phyloP scores from a whole-genome alignment of 1,140 invertebrate genomes.

The Euura lappo region DNA sequence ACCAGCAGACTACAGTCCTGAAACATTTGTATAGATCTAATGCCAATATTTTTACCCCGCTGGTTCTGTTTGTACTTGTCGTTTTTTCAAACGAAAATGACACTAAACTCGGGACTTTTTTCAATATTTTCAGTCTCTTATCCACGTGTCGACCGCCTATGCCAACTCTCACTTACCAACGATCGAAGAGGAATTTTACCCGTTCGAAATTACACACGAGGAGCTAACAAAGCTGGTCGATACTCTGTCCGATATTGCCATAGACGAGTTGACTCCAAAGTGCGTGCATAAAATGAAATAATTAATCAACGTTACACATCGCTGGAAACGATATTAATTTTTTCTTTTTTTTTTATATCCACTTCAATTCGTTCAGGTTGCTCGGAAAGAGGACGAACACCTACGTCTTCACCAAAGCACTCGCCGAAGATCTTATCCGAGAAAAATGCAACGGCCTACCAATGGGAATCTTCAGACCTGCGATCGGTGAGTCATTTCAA shows the following conservation, averaged over 20 bases:
- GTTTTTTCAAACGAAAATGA: background rate
- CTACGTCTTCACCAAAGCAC: constrained; percentile 77
- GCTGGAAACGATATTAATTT: background rate
- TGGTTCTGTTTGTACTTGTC: no score
- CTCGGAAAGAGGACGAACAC: constrained; percentile 74
- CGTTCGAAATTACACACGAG: constrained; percentile 67
- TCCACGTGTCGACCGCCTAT: constrained; percentile 76
- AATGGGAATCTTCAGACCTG: constrained; percentile 69
- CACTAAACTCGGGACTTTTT: background rate
- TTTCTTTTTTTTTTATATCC: background rate
- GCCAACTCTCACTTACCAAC: constrained; percentile 66
- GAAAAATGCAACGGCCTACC: constrained; percentile 67
- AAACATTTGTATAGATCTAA: no score
- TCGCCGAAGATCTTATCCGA: constrained; percentile 70
- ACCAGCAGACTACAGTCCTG: no score
- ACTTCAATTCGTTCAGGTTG: constrained; percentile 55
- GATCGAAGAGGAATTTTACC: constrained; percentile 74
- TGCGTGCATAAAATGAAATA: constrained; percentile 45
- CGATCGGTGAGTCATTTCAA: constrained; percentile 61
- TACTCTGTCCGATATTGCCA: constrained; percentile 61
- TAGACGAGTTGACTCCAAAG: constrained; percentile 62
- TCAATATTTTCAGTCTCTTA: constrained; percentile 58
- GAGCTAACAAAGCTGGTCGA: constrained; percentile 63
- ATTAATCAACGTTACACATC: background rate
- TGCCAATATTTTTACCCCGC: no score